Evolutionary conservation across 2,888 invertebrate genomes (phyloP), one percentile per base, ranked within the genome.

Genomic region (Cantharis flavilabris): DNA sequence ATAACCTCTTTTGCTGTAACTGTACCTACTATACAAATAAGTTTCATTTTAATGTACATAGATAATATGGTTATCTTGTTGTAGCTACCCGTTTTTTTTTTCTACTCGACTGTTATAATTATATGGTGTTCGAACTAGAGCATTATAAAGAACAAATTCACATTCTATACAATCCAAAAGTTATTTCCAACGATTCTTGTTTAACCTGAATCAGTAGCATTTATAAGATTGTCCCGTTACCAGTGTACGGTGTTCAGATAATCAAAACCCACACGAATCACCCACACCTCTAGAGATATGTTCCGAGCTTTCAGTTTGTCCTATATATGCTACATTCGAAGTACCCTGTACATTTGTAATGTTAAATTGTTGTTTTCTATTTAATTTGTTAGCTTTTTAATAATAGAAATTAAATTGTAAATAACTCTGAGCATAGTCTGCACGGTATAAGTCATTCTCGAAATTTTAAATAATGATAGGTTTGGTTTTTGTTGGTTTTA

Each of bases 191-290:
- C 49, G 49, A 49, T 49, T 49, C 49, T 49, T 49, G 49, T 49
- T 49, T 49, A 49, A 49, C 49, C 49, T 49, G 49, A 49, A 49
- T 49, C 49, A 49, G 49, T 49, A 49, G 49, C 49, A n/a, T 49
- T 49, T 49, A 49, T 49, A 49, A 49, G n/a, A 49, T 49, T 49
- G 49, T 67, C 65, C 65, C 65, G 65, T 67, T 67, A 67, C 49
- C 49, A 49, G 13, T 23, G 65, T 67, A 67, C 65, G 65, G 65
- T 67, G 26, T 49, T 67, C 65, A 67, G 65, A 65, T 67, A 67
- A 67, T 67, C 65, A 67, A 67, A 67, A 67, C 65, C 65, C 26
- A 67, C 65, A 67, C 65, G 26, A 67, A 67, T 23, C 65, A 67
- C 65, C 65, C 26, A 67, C 65, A 26, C 23, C n/a, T 20, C 9